Conservation (phyloP, 2,888 invertebrate species). For the Cynaeus angustus region DNA sequence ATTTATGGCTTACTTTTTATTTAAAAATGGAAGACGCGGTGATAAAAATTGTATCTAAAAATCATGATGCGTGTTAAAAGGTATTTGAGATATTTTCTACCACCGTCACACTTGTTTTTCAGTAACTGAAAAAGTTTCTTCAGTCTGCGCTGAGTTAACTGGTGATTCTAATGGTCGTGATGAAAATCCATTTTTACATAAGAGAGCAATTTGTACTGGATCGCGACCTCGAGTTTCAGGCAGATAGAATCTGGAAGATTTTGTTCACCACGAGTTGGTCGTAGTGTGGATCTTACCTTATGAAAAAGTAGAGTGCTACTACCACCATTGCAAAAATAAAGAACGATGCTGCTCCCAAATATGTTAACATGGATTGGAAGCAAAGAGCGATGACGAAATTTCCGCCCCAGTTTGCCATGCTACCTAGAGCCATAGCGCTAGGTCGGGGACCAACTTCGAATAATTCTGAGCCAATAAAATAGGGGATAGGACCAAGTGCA, state of each 20-base stretch:
- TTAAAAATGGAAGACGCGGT: slow-evolving; percentile 33
- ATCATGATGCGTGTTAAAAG: neutral
- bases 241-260: slow-evolving; percentile 77
- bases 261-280: neutral
- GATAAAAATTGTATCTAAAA: neutral
- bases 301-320: slow-evolving; percentile 75
- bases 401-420: slow-evolving; percentile 90
- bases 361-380: slow-evolving; percentile 79
- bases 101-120: slow-evolving; percentile 31
- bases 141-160: slow-evolving; percentile 40
- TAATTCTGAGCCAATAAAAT: slow-evolving; percentile 89
- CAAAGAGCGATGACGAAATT: slow-evolving; percentile 90
- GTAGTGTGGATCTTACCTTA: slow-evolving; percentile 74
- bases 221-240: slow-evolving; percentile 85
- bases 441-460: slow-evolving; percentile 90
- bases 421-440: slow-evolving; percentile 90
- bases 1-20: slow-evolving; percentile 6
- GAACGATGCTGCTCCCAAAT: slow-evolving; percentile 83
- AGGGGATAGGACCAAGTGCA: slow-evolving; percentile 90
- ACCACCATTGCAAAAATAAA: slow-evolving; percentile 80
- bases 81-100: slow-evolving; percentile 5
- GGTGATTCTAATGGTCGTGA: slow-evolving; percentile 60
- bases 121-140: slow-evolving; percentile 37
- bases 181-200: slow-evolving; percentile 77
- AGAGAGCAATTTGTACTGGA: slow-evolving; percentile 77